These are phyloP conservation scores for Phorcus lineatus DNA, from an alignment of 2,888 invertebrate genomes.

Conservation along the genomic window DNA sequence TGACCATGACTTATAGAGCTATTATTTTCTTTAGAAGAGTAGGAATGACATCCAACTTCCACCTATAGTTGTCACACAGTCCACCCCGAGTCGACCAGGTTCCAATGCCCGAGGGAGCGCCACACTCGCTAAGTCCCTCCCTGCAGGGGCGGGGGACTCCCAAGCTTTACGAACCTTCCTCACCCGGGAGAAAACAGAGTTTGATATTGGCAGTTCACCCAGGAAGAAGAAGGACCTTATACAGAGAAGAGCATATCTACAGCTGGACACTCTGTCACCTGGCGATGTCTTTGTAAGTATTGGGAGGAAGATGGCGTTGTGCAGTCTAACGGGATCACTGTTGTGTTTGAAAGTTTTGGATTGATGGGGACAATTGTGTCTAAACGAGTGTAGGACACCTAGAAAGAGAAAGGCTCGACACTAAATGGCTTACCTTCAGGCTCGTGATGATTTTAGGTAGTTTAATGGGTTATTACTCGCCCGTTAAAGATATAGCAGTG, in stretches of 20 bases:
- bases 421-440: no score
- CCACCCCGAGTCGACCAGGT: neutral
- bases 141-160: neutral
- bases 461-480: no score
- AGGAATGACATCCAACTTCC: conserved; percentile 20
- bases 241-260: conserved; percentile 60
- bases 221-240: conserved; percentile 50
- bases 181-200: conserved; percentile 66
- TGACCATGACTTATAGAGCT: no score
- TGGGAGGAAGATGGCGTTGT: no score
- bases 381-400: no score
- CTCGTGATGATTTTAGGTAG: no score
- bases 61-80: conserved; percentile 12
- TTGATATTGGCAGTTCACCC: conserved; percentile 35
- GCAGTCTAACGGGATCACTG: no score
- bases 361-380: no score
- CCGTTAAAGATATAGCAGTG: no score
- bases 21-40: neutral
- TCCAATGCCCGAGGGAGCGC: neutral
- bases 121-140: neutral
- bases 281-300: conserved; percentile 72
- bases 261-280: conserved; percentile 65
- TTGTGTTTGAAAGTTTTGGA: no score
- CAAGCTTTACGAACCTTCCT: conserved; percentile 64
- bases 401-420: no score